phyloP scores from a whole-genome alignment of 2,113 vertebrate species.

The Phalacrocorax brasilianus region DNA sequence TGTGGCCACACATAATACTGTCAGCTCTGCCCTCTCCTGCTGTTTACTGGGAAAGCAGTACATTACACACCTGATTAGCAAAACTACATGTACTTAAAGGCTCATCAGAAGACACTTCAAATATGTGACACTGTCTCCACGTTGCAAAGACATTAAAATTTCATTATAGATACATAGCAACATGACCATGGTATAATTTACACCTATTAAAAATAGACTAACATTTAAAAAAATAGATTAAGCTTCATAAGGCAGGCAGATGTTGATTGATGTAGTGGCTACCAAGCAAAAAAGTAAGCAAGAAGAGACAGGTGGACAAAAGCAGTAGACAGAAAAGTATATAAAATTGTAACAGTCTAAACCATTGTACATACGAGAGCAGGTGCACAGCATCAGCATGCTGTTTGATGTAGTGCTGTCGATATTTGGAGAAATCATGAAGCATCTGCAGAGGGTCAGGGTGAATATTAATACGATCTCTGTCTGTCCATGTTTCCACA shows the following conservation, averaged over 20 bases:
- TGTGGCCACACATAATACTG: neutral
- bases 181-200: neutral
- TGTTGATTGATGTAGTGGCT: neutral
- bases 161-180: neutral
- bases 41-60: neutral
- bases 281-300: neutral
- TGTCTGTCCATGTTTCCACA: constrained; percentile 95
- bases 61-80: neutral
- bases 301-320: neutral
- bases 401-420: constrained; percentile 90
- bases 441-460: constrained; percentile 90
- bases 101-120: neutral
- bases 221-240: neutral
- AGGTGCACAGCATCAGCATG: constrained; percentile 92
- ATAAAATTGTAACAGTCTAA: neutral
- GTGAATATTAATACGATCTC: constrained; percentile 87
- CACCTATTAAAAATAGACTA: neutral
- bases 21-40: constrained; percentile 2
- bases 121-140: neutral
- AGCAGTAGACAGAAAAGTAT: neutral
- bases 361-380: constrained; percentile 83
- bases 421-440: constrained; percentile 91
- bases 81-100: neutral
- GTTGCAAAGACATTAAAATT: neutral
- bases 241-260: neutral